Percentiles rank a stretch among this genome's conserved stretches.
These are phyloP conservation scores for Falco punctatus DNA, from an alignment of 2,113 vertebrate species.

Conservation along the genomic window DNA sequence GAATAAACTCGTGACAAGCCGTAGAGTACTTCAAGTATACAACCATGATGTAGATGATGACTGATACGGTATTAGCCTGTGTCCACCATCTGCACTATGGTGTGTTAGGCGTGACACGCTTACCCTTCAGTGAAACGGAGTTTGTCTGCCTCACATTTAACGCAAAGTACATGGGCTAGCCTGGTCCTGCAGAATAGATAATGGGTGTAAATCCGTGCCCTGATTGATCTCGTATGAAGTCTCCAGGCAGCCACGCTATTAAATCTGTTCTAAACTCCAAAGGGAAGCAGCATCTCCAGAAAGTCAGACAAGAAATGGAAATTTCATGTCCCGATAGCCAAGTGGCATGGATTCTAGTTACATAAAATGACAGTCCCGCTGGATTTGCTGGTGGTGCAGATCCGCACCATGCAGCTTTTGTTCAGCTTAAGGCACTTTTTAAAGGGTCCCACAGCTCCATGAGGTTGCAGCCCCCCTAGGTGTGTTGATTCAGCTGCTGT, in stretches of 20 bases:
- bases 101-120: rapidly evolving
- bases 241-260: neutral
- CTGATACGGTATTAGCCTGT: rapidly evolving
- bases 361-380: neutral
- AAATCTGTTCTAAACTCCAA: neutral
- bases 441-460: neutral
- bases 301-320: neutral
- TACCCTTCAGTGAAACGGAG: neutral
- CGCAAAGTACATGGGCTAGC: neutral
- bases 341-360: neutral
- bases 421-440: neutral
- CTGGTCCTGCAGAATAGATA: neutral
- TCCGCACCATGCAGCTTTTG: neutral
- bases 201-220: neutral
- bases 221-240: rapidly evolving
- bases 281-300: neutral
- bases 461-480: neutral
- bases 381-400: neutral
- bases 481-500: neutral
- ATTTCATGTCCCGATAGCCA: neutral
- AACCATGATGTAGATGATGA: neutral
- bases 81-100: neutral
- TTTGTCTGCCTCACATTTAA: neutral
- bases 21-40: rapidly evolving
- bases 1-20: neutral